These are phyloP conservation scores for Cynopterus brachyotis DNA, from an alignment of 2,113 vertebrate species.

Conservation along the genomic window DNA sequence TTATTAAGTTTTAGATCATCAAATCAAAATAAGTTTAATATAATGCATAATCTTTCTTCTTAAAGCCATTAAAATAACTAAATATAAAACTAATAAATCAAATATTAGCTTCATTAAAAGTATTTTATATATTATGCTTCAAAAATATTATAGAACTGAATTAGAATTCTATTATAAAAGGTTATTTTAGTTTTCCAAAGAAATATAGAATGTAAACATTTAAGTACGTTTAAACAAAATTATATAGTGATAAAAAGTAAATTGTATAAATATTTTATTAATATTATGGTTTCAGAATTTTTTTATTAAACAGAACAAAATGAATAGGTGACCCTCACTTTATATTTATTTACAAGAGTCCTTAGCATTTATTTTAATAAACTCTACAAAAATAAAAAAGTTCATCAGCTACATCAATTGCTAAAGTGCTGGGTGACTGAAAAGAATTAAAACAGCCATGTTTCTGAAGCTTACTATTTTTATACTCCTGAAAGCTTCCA, in stretches of 20 bases:
- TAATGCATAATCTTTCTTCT: background rate
- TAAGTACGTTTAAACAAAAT: background rate
- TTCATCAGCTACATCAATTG: slow-evolving; percentile 24
- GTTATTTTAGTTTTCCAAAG: background rate
- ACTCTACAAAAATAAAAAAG: slow-evolving; percentile 38
- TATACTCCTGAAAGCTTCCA: slow-evolving; percentile 66
- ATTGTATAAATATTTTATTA: slow-evolving; percentile 43
- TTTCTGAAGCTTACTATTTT: slow-evolving; percentile 70
- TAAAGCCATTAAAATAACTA: background rate
- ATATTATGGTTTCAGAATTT: background rate
- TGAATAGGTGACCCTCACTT: background rate
- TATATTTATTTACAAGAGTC: background rate
- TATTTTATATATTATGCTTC: background rate
- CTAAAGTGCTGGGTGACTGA: slow-evolving; percentile 64
- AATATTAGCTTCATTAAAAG: background rate
- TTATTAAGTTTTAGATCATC: background rate
- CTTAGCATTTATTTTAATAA: slow-evolving; percentile 26
- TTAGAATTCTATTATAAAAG: background rate
- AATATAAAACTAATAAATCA: background rate
- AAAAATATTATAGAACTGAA: background rate
- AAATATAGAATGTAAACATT: background rate
- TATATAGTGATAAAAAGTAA: slow-evolving; percentile 20
- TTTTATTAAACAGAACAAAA: background rate
- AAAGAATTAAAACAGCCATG: slow-evolving; percentile 75
- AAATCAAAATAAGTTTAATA: background rate